Percentiles rank a stretch among this genome's conserved stretches.
These are phyloP conservation scores for Scolanthus callimorphus DNA, from an alignment of 92 coral and sea anemone species.

Conservation along the genomic window DNA sequence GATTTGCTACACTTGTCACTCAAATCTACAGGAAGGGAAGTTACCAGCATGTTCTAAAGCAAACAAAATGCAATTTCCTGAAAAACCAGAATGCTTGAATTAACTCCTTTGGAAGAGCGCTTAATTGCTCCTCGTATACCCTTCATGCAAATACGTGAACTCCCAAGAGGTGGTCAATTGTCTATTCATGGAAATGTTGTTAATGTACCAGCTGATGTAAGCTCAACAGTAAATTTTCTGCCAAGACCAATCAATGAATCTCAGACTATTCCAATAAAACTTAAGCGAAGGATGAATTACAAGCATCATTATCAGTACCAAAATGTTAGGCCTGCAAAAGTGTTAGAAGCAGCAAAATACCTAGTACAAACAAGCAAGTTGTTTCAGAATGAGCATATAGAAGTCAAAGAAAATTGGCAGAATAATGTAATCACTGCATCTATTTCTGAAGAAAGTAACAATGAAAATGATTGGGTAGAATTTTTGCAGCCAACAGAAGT, in stretches of 20 bases:
- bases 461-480: conserved; percentile 29
- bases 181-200: conserved; percentile 56
- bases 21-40: conserved; percentile 34
- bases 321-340: conserved; percentile 54
- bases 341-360: conserved; percentile 29
- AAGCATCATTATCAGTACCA: conserved; percentile 60
- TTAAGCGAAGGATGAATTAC: conserved; percentile 47
- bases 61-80: conserved; percentile 47
- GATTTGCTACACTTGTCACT: conserved; percentile 44
- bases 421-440: conserved; percentile 11
- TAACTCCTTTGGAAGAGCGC: conserved; percentile 52
- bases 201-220: conserved; percentile 67
- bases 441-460: conserved; percentile 6
- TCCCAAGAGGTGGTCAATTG: conserved; percentile 55
- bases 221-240: conserved; percentile 53
- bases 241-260: conserved; percentile 58
- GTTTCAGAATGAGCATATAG: conserved; percentile 51
- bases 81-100: conserved; percentile 16
- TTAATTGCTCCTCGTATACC: conserved; percentile 47
- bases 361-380: conserved; percentile 52
- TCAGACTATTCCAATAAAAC: conserved; percentile 40
- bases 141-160: conserved; percentile 55
- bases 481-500: conserved; percentile 9
- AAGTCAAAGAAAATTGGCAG: conserved; percentile 48
- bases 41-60: conserved; percentile 44